Evolutionary conservation across 2,888 invertebrate species (phyloP), one percentile per base, ranked within the genome.

Genomic region (Desoria tigrina): DNA sequence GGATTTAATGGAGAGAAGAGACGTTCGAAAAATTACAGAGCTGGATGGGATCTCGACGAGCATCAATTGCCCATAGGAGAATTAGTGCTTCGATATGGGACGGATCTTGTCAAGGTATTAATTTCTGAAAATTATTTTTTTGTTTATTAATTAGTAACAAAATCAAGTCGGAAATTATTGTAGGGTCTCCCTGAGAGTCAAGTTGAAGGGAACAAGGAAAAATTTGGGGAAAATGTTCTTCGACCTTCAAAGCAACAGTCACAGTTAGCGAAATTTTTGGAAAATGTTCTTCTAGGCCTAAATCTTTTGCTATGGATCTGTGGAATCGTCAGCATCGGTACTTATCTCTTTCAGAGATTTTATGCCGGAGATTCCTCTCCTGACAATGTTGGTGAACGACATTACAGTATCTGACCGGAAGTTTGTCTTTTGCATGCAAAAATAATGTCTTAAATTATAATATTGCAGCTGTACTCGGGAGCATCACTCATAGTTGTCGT

Each of bases 381-480:
- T 6, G 45, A 45, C 16, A 45, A 45, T 45, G 45, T 45, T 11
- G 16, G 45, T 6, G 4, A 45, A 45, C n/a, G n/a, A 18, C 6
- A 11, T 16, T 21, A 16, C 6, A 6, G 6, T 45, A 18, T 45
- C 16, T 18, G 16, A 45, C 16, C n/a, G n/a, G n/a, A n/a, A n/a
- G n/a, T n/a, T n/a, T n/a, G n/a, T n/a, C n/a, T n/a, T n/a, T n/a
- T n/a, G n/a, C n/a, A n/a, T n/a, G n/a, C n/a, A n/a, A n/a, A n/a
- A n/a, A n/a, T n/a, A n/a, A n/a, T n/a, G n/a, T n/a, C n/a, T n/a
- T n/a, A n/a, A n/a, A n/a, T n/a, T n/a, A n/a, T n/a, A n/a, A n/a
- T n/a, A n/a, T 62, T 42, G 21, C 45, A 67, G 67, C 21, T 61
- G 7, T 53, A 66, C 32, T 64, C 71, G 24, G 65, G 65, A 3